Percentiles rank a stretch among this genome's conserved stretches.
phyloP scores from a whole-genome alignment of 2,888 invertebrate genomes.

The Empis stercorea region DNA sequence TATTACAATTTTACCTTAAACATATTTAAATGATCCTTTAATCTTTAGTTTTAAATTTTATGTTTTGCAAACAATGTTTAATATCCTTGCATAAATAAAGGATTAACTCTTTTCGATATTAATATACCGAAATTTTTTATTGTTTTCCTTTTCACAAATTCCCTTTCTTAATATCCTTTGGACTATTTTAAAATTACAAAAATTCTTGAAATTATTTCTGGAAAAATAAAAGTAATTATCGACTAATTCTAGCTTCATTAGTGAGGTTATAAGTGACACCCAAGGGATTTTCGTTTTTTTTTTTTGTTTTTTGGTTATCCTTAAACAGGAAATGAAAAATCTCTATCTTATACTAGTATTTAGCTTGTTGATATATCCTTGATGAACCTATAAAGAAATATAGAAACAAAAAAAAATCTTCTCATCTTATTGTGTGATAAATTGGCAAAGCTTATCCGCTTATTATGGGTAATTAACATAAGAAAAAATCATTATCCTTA shows the following conservation, averaged over 20 bases:
- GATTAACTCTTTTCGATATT: constrained; percentile 3
- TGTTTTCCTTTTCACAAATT: not conserved
- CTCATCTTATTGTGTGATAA: not conserved
- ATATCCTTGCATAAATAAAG: constrained; percentile 6
- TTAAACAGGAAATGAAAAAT: no score
- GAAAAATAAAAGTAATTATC: not conserved
- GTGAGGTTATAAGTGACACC: not conserved
- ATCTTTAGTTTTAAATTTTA: not conserved
- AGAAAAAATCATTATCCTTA: not conserved
- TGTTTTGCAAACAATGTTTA: constrained; percentile 7
- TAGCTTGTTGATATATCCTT: no score
- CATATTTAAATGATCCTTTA: no score
- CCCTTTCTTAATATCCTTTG: not conserved
- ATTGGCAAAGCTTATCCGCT: constrained; percentile 1
- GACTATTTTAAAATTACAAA: not conserved
- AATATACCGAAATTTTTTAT: not conserved
- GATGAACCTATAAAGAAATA: no score
- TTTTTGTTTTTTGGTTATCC: no score
- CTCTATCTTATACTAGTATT: no score
- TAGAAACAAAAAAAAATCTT: no score
- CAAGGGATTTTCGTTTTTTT: no score
- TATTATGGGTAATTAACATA: constrained; percentile 2
- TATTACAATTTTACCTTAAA: no score
- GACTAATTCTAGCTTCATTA: not conserved
- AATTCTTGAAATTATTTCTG: no score